Evolutionary conservation across 2,888 invertebrate genomes (phyloP).

Genomic region (Physocephala rufipes): DNA sequence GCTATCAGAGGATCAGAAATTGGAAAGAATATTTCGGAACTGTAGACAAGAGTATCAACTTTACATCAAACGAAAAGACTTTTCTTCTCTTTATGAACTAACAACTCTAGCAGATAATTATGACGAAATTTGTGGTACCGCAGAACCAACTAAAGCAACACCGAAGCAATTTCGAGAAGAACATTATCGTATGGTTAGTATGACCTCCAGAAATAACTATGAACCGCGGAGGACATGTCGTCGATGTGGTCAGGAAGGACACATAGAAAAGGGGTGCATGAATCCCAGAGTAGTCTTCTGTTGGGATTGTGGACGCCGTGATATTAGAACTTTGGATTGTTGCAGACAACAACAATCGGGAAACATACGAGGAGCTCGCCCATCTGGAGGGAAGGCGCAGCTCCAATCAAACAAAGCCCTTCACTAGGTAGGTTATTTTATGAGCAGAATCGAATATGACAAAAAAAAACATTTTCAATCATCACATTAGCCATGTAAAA

Average conservation of each 20-base stretch:
- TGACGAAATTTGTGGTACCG: no score
- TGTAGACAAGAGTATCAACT: neutral
- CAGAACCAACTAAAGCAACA: neutral
- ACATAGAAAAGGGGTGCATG: constrained; percentile 1
- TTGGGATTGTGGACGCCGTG: neutral
- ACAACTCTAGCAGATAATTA: neutral
- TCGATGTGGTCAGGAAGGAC: neutral
- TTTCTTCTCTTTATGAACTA: neutral
- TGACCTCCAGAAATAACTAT: neutral
- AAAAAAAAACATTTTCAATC: no score
- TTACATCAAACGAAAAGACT: neutral
- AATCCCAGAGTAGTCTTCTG: neutral
- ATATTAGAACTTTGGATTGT: neutral
- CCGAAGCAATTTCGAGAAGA: neutral
- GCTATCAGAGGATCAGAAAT: neutral
- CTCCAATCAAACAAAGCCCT: neutral
- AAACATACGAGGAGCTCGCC: neutral
- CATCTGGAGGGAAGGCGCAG: neutral
- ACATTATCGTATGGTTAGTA: neutral
- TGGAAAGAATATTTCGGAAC: neutral
- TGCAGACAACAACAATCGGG: neutral
- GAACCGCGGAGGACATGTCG: neutral
- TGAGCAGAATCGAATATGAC: neutral
- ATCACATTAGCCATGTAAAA: no score
- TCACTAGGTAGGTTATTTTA: neutral